phyloP scores from a whole-genome alignment of 2,113 vertebrate species.

The Tenebrosternarchus preto region DNA sequence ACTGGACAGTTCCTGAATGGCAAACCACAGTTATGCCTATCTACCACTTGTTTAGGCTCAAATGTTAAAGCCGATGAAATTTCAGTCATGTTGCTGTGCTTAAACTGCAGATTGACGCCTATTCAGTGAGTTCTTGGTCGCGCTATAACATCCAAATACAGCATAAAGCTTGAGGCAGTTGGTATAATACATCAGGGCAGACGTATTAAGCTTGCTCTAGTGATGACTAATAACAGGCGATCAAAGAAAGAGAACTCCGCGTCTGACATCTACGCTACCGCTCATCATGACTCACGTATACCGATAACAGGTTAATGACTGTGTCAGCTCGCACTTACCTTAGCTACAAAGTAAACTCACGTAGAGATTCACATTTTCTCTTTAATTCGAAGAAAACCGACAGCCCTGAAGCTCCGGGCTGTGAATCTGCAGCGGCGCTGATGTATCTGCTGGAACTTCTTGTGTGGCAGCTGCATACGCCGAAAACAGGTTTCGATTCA shows the following conservation, averaged over 20 bases:
- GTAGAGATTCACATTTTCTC: constrained; percentile 3
- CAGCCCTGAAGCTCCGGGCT: too few species aligned
- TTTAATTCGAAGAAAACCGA: background rate
- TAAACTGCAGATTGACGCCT: background rate
- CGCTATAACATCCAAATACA: too few species aligned
- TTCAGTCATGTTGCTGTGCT: background rate
- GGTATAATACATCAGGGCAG: background rate
- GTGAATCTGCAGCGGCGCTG: too few species aligned
- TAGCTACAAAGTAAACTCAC: constrained; percentile 18
- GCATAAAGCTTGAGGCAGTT: background rate
- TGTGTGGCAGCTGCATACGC: too few species aligned
- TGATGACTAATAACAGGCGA: background rate
- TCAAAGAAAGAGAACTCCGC: too few species aligned
- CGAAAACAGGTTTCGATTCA: too few species aligned
- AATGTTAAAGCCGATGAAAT: background rate
- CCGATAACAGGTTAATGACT: too few species aligned
- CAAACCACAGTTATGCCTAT: background rate
- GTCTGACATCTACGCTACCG: too few species aligned
- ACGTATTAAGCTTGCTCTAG: background rate
- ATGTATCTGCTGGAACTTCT: too few species aligned
- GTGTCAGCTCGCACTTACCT: constrained; percentile 22
- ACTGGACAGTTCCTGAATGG: background rate
- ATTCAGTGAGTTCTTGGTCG: too few species aligned
- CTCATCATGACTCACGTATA: too few species aligned
- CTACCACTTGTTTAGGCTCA: too few species aligned